These are phyloP conservation scores for Spisula solida DNA, from an alignment of 2,888 invertebrate species.

Conservation along the genomic window DNA sequence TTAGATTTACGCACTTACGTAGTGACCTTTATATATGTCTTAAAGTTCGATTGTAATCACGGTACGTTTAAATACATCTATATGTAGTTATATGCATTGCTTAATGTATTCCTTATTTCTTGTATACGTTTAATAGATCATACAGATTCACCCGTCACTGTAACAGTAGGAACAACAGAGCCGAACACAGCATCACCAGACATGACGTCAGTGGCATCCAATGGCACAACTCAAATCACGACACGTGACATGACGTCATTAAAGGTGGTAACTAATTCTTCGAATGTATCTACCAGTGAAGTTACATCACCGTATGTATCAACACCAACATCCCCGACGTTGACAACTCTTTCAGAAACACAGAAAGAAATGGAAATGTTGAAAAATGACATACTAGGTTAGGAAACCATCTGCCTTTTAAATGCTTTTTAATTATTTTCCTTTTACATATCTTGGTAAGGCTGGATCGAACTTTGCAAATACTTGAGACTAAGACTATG, in stretches of 20 bases:
- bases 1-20: too few relatives aligned
- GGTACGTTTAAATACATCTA: too few relatives aligned
- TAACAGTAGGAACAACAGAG: neutral
- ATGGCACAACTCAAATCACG: neutral
- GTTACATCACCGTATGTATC: conserved; percentile 7
- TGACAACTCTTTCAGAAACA: neutral
- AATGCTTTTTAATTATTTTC: too few relatives aligned
- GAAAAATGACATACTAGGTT: conserved; percentile 27
- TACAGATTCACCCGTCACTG: neutral
- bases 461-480: too few relatives aligned
- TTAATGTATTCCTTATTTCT: too few relatives aligned
- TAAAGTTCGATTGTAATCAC: too few relatives aligned
- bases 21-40: too few relatives aligned
- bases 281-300: too few relatives aligned
- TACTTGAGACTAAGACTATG: too few relatives aligned
- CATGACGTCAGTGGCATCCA: neutral
- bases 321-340: neutral
- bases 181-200: neutral
- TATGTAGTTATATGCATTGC: too few relatives aligned
- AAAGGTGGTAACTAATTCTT: neutral
- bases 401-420: neutral
- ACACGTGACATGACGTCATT: neutral
- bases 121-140: neutral
- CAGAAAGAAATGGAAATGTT: conserved; percentile 26
- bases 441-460: too few relatives aligned